phyloP scores from a whole-genome alignment of 2,888 invertebrate species.

The Melinaea marsaeus region DNA sequence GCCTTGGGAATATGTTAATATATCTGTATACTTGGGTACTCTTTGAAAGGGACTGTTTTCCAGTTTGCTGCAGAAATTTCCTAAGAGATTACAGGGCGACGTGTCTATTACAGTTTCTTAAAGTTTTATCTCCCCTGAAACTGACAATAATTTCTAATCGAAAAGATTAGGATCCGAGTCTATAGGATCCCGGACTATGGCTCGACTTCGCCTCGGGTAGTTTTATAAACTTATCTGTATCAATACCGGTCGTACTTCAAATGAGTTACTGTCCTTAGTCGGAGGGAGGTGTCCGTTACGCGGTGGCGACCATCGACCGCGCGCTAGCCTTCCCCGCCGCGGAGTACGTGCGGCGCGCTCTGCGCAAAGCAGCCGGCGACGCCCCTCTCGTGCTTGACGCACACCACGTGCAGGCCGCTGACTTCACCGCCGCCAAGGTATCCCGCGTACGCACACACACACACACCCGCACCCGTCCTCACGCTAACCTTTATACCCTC shows the following conservation, averaged over 20 bases:
- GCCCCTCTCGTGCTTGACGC: constrained; percentile 88
- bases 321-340: constrained; percentile 89
- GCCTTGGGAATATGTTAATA: too few species aligned
- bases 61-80: too few species aligned
- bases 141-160: too few species aligned
- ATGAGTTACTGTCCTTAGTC: constrained; percentile 45
- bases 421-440: constrained; percentile 88
- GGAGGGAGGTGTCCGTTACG: constrained; percentile 63
- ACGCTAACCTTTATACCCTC: not conserved
- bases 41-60: too few species aligned
- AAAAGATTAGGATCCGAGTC: too few species aligned
- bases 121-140: too few species aligned
- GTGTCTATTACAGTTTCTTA: too few species aligned
- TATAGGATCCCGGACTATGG: too few species aligned
- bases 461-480: not conserved
- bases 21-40: too few species aligned
- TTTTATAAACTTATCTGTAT: not conserved
- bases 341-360: constrained; percentile 84
- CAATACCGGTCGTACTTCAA: not conserved
- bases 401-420: constrained; percentile 87
- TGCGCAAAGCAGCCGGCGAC: constrained; percentile 82
- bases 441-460: not conserved
- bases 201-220: not conserved
- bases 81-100: too few species aligned
- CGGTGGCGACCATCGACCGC: constrained; percentile 82